Base-by-base conservation (phyloP, 2,888 invertebrate genomes). In the Erannis defoliaria region DNA sequence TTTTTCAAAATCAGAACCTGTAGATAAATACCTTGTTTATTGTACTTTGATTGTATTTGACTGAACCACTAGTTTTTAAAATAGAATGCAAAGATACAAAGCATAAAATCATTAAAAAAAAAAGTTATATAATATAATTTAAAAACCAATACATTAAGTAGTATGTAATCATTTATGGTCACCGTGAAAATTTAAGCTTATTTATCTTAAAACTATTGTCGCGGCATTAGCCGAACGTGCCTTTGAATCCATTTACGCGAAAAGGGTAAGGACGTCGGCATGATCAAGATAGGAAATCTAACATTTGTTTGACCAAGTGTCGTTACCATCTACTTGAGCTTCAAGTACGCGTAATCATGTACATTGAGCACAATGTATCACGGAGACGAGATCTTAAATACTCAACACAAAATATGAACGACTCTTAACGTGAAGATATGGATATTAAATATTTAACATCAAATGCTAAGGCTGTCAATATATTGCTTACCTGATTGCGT, bases 401-500 rank as follows among this genome's bases (percentile, higher is more conserved):
- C 12, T 45, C 31, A 33, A 51, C 46, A 38, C 3, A 2, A 55
- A 49, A 49, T 26, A 61, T 43, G n/a, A 23, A 54, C 31, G 29
- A 62, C 53, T 62, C 59, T 55, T 12, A 26, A 48, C 26, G 29
- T 33, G 49, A 53, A 57, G 55, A 50, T 16, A 48, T 55, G 21
- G 40, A 38, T 58, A 50, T 31, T 37, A 50, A 59, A 61, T 61
- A 48, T 43, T 59, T 58, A 40, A 37, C 54, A 26, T 26, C 26
- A 66, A 65, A 65, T 63, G 63, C 45, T 65, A 63, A 63, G 65
- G 67, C 40, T 66, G 57, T 55, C 54, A 49, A 37, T 65, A 56
- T 57, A 55, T 58, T 42, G 43, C 59, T 62, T 60, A 60, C 59
- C 59, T 40, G n/a, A 62, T 42, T 55, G 48, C 37, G 55, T 49